Percentiles rank a stretch among this genome's conserved stretches.
Conservation (phyloP, 2,888 invertebrate genomes). For the Meganola albula region DNA sequence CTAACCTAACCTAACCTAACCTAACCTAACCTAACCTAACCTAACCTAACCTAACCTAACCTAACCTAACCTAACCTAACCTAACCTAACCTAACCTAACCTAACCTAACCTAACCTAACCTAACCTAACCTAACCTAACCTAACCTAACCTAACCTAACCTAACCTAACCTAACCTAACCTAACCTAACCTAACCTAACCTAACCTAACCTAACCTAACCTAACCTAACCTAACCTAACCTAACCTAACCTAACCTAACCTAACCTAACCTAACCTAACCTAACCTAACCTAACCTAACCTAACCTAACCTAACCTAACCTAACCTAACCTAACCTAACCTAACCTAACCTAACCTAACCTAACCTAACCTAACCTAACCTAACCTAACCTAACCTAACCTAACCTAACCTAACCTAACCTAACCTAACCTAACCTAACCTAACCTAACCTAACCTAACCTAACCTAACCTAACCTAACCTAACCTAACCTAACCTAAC, state of each 20-base stretch:
- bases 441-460: slow-evolving; percentile 9
- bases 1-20: slow-evolving; percentile 21
- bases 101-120: slow-evolving; percentile 11
- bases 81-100: slow-evolving; percentile 16
- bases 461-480: slow-evolving; percentile 9
- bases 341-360: slow-evolving; percentile 9
- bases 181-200: slow-evolving; percentile 10
- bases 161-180: slow-evolving; percentile 17
- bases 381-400: slow-evolving; percentile 9
- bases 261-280: slow-evolving; percentile 29
- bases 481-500: slow-evolving; percentile 7
- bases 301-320: slow-evolving; percentile 18
- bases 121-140: slow-evolving; percentile 13
- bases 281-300: slow-evolving; percentile 29
- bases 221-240: slow-evolving; percentile 20
- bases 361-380: slow-evolving; percentile 9
- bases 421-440: slow-evolving; percentile 9
- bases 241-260: slow-evolving; percentile 24
- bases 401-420: slow-evolving; percentile 9
- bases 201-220: slow-evolving; percentile 16
- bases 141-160: slow-evolving; percentile 18
- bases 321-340: slow-evolving; percentile 13
- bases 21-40: slow-evolving; percentile 8
- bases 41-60: slow-evolving; percentile 12
- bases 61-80: slow-evolving; percentile 21